Conservation (phyloP, 1,140 invertebrate genomes). For the Eulimnadia texana region DNA sequence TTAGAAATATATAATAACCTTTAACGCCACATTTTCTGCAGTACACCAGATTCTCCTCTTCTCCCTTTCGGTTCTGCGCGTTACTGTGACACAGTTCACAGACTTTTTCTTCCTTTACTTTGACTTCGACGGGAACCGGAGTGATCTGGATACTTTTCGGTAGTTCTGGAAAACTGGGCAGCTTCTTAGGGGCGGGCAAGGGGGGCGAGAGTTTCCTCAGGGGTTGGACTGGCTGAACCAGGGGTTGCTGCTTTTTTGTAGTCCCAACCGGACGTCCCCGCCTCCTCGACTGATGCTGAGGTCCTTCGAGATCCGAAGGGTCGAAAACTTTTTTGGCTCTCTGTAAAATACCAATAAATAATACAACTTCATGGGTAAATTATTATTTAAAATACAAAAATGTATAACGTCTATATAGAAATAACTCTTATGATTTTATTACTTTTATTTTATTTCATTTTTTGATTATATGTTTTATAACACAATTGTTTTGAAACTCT, state of each 20-base stretch:
- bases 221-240: conserved; percentile 6
- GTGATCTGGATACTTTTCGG: background rate
- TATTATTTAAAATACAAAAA: background rate
- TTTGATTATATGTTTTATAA: too few species aligned
- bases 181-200: background rate
- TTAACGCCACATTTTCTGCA: conserved; percentile 65
- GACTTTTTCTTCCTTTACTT: conserved; percentile 28
- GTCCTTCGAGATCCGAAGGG: conserved; percentile 57
- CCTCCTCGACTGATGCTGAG: conserved; percentile 39
- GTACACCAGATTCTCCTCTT: conserved; percentile 48
- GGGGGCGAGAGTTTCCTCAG: background rate
- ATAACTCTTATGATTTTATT: too few species aligned
- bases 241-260: too few species aligned
- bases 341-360: conserved; percentile 23
- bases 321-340: conserved; percentile 59
- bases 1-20: too few species aligned
- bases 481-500: too few species aligned
- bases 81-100: conserved; percentile 28
- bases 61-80: conserved; percentile 34
- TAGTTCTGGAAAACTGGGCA: background rate
- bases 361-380: background rate
- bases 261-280: conserved; percentile 37
- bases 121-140: background rate
- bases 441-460: too few species aligned
- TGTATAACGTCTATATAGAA: background rate